Base-by-base conservation (phyloP, 2,888 invertebrate species). In the Dilophus febrilis region DNA sequence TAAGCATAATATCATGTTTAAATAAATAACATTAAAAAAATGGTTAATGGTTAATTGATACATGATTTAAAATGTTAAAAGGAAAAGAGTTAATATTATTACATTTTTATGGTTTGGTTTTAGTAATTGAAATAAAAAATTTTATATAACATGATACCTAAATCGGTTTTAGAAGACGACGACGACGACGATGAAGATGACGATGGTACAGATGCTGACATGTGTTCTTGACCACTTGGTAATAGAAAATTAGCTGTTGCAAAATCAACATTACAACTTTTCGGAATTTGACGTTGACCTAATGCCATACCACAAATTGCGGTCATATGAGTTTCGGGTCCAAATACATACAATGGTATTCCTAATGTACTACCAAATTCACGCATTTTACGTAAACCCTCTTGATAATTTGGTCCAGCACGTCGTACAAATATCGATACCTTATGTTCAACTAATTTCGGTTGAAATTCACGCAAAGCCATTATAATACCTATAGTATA, bases 281-380 rank as follows among this genome's bases (percentile, higher is more conserved):
- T 70, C 1, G 92, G 90, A 47, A 95, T 82, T 12, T 85, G 74
- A 31, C 79, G 66, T 51, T 85, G 87, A 14, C 95, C 95, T 41
- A 98, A 66, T 2, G 98, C 98, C 74, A 97, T 91, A 2, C 92
- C 91, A 46, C 95, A 95, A 52, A 98, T 95, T n/a, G 94, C 79
- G 0, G 98, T 98, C 98, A 99, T 98, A 65, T 95, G 95, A 6
- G 91, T 91, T 64, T 98, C 98, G 0, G 98, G 97, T 0, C 98
- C 98, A 58, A 95, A 98, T 37, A 98, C 97, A 60, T 82, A 78
- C 50, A 97, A 72, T 0, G 95, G 94, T 50, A 98, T 85, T 35
- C 88, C 88, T 44, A 91, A 70, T 3, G 77, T 71, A 47, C 75
- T 73, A 19, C 82, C 82, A 36, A 91, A 78, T 60, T 94, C 94